Base-by-base conservation (phyloP, 2,113 vertebrate genomes). In the Phaethornis superciliosus region DNA sequence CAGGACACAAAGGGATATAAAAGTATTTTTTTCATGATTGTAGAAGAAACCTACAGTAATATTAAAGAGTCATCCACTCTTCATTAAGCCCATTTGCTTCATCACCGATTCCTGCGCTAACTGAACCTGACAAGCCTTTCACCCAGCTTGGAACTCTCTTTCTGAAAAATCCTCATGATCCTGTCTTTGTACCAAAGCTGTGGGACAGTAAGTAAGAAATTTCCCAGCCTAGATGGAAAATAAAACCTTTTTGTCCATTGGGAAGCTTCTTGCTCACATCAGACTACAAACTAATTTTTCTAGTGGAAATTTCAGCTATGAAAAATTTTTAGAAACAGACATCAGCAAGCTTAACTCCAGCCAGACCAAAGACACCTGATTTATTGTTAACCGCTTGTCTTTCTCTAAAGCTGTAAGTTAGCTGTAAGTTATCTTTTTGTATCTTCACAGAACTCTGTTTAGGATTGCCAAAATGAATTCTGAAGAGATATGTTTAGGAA, bases 401-500 rank as follows among this genome's bases (percentile, higher is more conserved):
- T 71, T 91, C 55, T 54, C 46, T 55, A 17, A 83, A 78, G 65
- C 17, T 86, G 9, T 37, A 35, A 19, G 23, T 71, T 91, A 78
- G 65, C 17, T 86, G 9, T 37, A 35, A 21, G 23, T 71, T 91
- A 72, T 40, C 63, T 71, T 93, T 51, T 84, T 78, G n/a, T 68
- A 13, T 64, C 68, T 79, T 64, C 58, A 68, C 65, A 91, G 47
- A 93, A 70, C 24, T 94, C 55, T 69, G 37, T 44, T 71, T 70
- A 87, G 28, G 91, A 42, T 68, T 76, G 62, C 35, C 74, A 81
- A 93, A 91, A 95, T 83, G 62, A 95, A 93, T 95, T 96, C 89
- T 91, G 93, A 92, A 89, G 63, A 91, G 84, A 85, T 64, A 70
- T 49, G 33, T 67, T 96, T 55, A 62, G 78, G 67, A 85, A 91